Evolutionary conservation across 1,140 invertebrate species (phyloP).

Genomic region (Neotoxoptera formosana): DNA sequence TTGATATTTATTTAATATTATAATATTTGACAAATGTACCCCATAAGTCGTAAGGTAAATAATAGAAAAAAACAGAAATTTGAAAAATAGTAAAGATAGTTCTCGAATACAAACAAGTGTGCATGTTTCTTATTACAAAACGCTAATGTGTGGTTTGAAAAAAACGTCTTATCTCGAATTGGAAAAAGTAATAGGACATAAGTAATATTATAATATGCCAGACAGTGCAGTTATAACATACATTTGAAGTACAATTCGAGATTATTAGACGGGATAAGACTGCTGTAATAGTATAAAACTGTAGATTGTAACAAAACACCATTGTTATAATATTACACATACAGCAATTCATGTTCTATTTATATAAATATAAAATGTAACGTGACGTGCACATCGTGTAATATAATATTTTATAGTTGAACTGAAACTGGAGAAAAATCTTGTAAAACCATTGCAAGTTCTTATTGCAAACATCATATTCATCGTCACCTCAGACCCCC

Average conservation of each 20-base stretch:
- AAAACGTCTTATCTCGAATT: background rate
- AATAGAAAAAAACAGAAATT: background rate
- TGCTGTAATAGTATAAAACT: background rate
- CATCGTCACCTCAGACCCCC: background rate
- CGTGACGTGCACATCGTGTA: background rate
- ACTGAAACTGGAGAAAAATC: background rate
- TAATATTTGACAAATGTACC: background rate
- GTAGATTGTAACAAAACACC: background rate
- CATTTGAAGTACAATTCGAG: background rate
- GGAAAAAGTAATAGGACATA: background rate
- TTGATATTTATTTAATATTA: background rate
- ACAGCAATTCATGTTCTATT: too few species aligned
- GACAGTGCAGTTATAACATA: background rate
- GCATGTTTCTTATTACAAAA: background rate
- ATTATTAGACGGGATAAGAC: background rate
- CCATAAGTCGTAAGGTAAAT: too few species aligned
- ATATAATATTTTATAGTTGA: background rate
- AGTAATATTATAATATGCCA: background rate
- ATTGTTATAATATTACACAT: background rate
- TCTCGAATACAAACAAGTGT: background rate
- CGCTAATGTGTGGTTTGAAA: background rate
- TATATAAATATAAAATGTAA: too few species aligned
- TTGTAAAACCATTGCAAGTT: background rate
- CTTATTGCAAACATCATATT: background rate
- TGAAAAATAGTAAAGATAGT: background rate